Conservation (phyloP, 1,140 invertebrate genomes). For the Paracyclopina nana region DNA sequence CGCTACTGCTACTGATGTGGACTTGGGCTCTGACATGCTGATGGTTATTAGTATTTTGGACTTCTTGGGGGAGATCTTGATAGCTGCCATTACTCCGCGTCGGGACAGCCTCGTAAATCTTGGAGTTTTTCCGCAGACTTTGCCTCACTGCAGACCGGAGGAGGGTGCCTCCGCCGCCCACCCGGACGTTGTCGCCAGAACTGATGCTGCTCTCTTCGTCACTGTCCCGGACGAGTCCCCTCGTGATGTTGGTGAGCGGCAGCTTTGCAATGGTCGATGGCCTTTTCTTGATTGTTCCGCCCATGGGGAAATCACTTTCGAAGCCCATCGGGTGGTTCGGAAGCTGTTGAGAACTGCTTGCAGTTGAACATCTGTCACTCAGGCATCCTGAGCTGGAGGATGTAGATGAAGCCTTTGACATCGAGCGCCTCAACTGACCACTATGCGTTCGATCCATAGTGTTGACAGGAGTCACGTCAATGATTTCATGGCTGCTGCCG, state of each 20-base stretch:
- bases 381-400: slow-evolving; percentile 22
- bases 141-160: slow-evolving; percentile 3
- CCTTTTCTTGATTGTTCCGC: slow-evolving; percentile 62
- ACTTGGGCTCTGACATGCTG: background rate
- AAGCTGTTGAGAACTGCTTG: no score
- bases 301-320: slow-evolving; percentile 42
- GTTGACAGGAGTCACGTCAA: background rate
- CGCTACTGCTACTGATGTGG: background rate
- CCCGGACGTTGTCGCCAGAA: background rate
- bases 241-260: background rate
- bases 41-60: background rate
- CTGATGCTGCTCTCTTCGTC: background rate
- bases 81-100: background rate
- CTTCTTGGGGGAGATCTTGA: background rate
- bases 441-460: background rate
- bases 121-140: background rate
- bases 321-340: slow-evolving; percentile 33
- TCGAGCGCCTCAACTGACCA: background rate
- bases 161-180: slow-evolving; percentile 12
- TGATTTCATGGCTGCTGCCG: background rate
- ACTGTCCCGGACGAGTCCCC: background rate
- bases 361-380: slow-evolving; percentile 23
- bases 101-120: background rate
- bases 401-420: background rate
- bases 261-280: slow-evolving; percentile 44